These are phyloP conservation scores for Phylloscopus trochilus DNA, from an alignment of 2,113 vertebrate species.

Conservation along the genomic window DNA sequence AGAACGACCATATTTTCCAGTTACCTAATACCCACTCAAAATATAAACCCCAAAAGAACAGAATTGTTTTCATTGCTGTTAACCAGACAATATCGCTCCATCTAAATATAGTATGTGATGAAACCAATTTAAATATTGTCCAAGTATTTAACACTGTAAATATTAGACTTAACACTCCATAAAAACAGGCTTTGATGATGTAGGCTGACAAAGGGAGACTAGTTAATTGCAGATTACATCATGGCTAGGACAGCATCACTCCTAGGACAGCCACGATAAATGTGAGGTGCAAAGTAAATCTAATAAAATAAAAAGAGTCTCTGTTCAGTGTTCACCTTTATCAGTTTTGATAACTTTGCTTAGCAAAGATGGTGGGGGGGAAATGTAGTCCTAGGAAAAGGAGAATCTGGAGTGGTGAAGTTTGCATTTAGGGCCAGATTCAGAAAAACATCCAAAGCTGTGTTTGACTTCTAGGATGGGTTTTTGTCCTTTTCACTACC, in stretches of 20 bases:
- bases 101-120: slow-evolving; percentile 67
- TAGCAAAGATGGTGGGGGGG: neutral
- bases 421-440: neutral
- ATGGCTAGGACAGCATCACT: slow-evolving; percentile 59
- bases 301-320: slow-evolving; percentile 41
- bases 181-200: slow-evolving; percentile 66
- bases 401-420: neutral
- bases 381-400: neutral
- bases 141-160: slow-evolving; percentile 69
- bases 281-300: slow-evolving; percentile 58
- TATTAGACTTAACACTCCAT: slow-evolving; percentile 66
- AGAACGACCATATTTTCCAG: slow-evolving; percentile 68
- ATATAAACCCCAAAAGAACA: slow-evolving; percentile 50
- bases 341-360: slow-evolving; percentile 37
- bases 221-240: slow-evolving; percentile 71
- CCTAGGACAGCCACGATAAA: slow-evolving; percentile 46
- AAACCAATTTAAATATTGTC: slow-evolving; percentile 71
- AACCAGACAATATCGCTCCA: slow-evolving; percentile 66
- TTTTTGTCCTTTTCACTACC: neutral
- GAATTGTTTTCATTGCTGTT: slow-evolving; percentile 67
- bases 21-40: slow-evolving; percentile 64
- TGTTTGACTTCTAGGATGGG: neutral
- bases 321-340: slow-evolving; percentile 47
- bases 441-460: neutral
- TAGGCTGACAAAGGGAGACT: slow-evolving; percentile 67